Evolutionary conservation across 2,113 vertebrate genomes (phyloP).

Genomic region (Pollimyrus isidori): DNA sequence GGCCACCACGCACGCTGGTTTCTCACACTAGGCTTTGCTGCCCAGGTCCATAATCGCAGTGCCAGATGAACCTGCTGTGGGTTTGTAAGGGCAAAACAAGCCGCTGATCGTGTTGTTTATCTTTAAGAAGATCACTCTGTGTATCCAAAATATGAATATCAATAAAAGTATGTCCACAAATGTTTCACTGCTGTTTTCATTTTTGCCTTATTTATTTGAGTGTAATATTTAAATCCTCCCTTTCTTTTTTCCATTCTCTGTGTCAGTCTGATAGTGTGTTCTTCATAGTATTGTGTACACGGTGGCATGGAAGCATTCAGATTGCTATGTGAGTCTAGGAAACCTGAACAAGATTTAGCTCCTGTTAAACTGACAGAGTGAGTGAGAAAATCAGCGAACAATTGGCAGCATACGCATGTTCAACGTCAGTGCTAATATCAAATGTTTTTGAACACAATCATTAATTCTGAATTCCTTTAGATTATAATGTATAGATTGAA

Average conservation of each 20-base stretch:
- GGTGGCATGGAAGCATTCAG: neutral
- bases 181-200: neutral
- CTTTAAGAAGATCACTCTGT: neutral
- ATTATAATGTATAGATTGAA: neutral
- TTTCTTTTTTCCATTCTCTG: conserved; percentile 4
- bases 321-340: neutral
- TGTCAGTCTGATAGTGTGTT: neutral
- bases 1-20: neutral
- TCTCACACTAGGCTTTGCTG: neutral
- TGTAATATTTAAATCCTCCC: neutral
- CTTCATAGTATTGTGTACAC: neutral
- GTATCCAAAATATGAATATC: neutral
- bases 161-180: neutral
- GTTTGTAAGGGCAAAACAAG: neutral
- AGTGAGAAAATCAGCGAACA: conserved; percentile 1
- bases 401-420: neutral
- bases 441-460: neutral
- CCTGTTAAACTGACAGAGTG: conserved; percentile 8
- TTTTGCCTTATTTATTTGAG: neutral
- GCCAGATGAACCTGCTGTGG: neutral
- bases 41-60: neutral
- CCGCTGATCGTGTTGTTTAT: neutral
- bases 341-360: neutral
- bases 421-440: neutral
- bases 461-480: conserved; percentile 2